Evolutionary conservation across 2,113 vertebrate species (phyloP).

Genomic region (Podarcis cretensis): DNA sequence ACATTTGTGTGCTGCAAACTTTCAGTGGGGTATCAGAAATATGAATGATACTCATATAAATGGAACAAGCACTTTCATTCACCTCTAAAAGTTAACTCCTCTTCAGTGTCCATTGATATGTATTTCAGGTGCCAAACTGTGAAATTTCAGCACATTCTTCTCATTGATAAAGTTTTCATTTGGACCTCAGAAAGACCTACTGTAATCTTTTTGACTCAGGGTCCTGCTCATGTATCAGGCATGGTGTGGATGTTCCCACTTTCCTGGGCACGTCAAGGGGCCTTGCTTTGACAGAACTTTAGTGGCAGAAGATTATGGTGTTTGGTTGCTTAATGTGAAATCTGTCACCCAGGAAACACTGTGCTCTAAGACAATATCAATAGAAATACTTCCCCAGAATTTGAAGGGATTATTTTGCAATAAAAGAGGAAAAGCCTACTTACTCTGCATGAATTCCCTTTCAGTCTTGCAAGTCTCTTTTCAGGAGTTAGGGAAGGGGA

Average conservation of each 20-base stretch:
- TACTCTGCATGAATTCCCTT: conserved; percentile 18
- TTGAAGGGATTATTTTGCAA: conserved; percentile 29
- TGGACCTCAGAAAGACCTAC: too few relatives aligned
- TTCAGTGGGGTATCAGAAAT: neutral
- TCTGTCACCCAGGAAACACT: conserved; percentile 24
- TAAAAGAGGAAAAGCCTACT: conserved; percentile 23
- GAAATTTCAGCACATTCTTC: neutral
- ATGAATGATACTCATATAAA: neutral
- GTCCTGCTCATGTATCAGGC: neutral
- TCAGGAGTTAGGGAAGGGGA: neutral
- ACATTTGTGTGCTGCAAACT: neutral
- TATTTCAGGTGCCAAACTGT: neutral
- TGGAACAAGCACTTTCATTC: neutral
- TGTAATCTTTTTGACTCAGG: neutral
- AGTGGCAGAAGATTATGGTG: conserved; percentile 12
- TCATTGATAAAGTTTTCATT: neutral
- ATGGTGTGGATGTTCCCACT: neutral
- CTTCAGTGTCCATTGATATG: neutral
- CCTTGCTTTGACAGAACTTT: conserved; percentile 3
- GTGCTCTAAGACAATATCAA: conserved; percentile 6
- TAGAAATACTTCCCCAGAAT: conserved; percentile 30
- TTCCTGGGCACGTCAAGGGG: neutral
- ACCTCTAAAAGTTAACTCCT: neutral
- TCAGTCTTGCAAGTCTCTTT: conserved; percentile 25
- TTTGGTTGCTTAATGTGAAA: conserved; percentile 14